Conservation (phyloP, 2,113 vertebrate species). For the Sporophila hypoxantha region DNA sequence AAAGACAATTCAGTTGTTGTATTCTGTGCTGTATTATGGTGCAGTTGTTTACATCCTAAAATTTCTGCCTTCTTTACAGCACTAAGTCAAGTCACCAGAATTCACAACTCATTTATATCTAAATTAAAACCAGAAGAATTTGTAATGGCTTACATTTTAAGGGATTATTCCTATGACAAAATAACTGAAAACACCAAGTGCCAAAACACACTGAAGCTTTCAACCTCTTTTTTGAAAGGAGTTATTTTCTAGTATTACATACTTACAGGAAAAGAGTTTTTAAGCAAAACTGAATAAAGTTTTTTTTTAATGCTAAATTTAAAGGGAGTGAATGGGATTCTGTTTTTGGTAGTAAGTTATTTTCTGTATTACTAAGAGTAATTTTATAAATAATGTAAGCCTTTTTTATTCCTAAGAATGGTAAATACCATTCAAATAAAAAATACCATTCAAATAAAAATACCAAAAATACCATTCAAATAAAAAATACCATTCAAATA, state of each 20-base stretch:
- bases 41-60: not conserved
- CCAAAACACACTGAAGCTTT: not conserved
- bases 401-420: not conserved
- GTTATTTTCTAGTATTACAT: not conserved
- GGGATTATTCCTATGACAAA: not conserved
- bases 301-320: not conserved
- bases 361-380: not conserved
- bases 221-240: not conserved
- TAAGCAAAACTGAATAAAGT: not conserved
- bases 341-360: not conserved
- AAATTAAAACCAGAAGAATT: not conserved
- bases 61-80: not conserved
- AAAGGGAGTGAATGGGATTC: not conserved
- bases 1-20: not conserved
- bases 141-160: not conserved
- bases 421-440: no score
- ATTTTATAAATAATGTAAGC: not conserved
- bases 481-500: no score
- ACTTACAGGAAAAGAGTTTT: not conserved
- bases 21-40: not conserved
- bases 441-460: no score
- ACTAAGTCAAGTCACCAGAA: not conserved
- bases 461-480: no score
- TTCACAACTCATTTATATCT: not conserved
- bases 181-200: not conserved